Evolutionary conservation across 1,140 invertebrate species (phyloP).

Genomic region (Scylla paramamosain): DNA sequence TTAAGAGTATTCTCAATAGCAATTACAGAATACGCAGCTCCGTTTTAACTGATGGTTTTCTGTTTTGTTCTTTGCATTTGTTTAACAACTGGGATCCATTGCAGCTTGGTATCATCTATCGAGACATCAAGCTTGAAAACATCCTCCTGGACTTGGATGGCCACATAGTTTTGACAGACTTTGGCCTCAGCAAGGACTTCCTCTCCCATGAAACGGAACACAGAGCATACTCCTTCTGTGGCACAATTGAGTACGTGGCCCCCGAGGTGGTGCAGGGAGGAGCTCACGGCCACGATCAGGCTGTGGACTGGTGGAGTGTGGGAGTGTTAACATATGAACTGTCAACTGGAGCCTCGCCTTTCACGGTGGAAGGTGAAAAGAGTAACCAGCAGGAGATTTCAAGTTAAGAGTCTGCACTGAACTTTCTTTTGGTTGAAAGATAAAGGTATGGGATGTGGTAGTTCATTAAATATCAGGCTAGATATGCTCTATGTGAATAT

Average conservation of each 20-base stretch:
- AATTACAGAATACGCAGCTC: too few relatives aligned
- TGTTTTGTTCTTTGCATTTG: too few relatives aligned
- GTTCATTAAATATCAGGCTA: too few relatives aligned
- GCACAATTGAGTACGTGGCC: constrained; percentile 98
- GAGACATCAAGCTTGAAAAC: constrained; percentile 97
- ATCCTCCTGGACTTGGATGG: constrained; percentile 93
- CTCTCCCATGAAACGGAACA: constrained; percentile 82
- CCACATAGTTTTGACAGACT: constrained; percentile 90
- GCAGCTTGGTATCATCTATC: constrained; percentile 93
- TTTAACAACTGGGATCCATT: background rate
- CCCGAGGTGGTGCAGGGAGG: constrained; percentile 93
- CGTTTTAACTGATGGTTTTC: too few relatives aligned
- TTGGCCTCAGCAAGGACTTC: constrained; percentile 87
- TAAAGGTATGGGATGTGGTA: background rate
- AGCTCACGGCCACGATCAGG: constrained; percentile 93
- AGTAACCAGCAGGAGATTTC: constrained; percentile 96
- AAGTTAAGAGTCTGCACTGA: constrained; percentile 37
- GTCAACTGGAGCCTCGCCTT: constrained; percentile 98
- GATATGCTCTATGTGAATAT: background rate
- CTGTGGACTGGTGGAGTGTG: constrained; percentile 98
- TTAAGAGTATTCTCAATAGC: too few relatives aligned
- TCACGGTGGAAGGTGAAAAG: constrained; percentile 95
- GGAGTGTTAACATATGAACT: constrained; percentile 98
- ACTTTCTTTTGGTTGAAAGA: background rate
- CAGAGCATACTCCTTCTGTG: constrained; percentile 97